Evolutionary conservation across 1,140 invertebrate genomes (phyloP).

Genomic region (fruit fly (Drosophila melanogaster)): DNA sequence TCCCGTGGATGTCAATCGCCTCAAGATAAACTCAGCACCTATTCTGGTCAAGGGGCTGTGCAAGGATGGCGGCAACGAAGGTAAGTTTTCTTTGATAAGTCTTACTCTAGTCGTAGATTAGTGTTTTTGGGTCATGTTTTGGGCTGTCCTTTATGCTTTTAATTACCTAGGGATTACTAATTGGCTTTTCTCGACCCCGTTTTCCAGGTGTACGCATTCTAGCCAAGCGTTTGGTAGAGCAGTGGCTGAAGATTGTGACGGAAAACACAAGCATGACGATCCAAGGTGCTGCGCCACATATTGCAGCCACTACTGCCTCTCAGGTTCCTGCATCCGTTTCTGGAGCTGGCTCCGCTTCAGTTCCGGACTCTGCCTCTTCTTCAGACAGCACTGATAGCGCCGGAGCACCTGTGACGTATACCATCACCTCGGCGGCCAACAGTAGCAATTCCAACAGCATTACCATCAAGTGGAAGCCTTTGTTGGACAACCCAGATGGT

Average conservation of each 20-base stretch:
- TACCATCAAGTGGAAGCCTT: conserved; percentile 87
- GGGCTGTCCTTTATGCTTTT: neutral
- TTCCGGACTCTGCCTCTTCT: conserved; percentile 46
- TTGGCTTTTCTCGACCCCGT: conserved; percentile 36
- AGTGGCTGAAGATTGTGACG: conserved; percentile 94
- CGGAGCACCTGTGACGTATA: conserved; percentile 51
- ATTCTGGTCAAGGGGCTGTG: conserved; percentile 95
- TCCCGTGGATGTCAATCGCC: conserved; percentile 94
- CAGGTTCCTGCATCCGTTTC: conserved; percentile 7
- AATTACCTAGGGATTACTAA: conserved; percentile 15
- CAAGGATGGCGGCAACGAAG: conserved; percentile 91
- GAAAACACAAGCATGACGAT: conserved; percentile 46
- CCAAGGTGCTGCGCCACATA: conserved; percentile 9
- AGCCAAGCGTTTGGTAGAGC: conserved; percentile 93
- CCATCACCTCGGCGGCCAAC: conserved; percentile 67
- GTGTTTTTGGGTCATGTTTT: neutral
- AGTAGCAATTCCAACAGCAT: conserved; percentile 73
- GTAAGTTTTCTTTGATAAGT: conserved; percentile 85
- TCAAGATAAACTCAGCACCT: conserved; percentile 96
- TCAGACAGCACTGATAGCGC: conserved; percentile 61
- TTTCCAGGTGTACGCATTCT: conserved; percentile 88
- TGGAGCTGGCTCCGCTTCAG: neutral
- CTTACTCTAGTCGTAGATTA: neutral
- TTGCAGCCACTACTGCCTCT: conserved; percentile 1
- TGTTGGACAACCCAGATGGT: conserved; percentile 58